phyloP scores from a whole-genome alignment of 1,140 invertebrate genomes.

The Mercenaria mercenaria region DNA sequence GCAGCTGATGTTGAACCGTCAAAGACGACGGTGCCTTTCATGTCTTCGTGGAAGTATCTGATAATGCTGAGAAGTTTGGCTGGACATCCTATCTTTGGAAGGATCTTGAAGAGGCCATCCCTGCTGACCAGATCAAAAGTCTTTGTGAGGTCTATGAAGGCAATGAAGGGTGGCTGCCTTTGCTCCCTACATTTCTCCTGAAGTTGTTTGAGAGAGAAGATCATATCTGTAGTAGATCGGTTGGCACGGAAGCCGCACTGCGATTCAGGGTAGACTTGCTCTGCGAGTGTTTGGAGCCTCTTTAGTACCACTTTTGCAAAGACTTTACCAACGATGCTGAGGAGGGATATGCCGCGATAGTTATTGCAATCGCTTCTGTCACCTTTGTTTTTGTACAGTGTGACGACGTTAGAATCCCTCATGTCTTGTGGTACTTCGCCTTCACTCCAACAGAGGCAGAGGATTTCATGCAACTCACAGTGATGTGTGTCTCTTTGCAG shows the following conservation, averaged over 20 bases:
- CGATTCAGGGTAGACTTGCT: conserved; percentile 57
- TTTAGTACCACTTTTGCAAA: conserved; percentile 49
- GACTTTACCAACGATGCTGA: conserved; percentile 69
- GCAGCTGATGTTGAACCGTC: neutral
- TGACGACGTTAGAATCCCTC: conserved; percentile 67
- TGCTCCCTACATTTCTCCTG: conserved; percentile 75
- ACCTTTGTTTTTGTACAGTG: conserved; percentile 72
- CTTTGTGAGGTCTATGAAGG: conserved; percentile 74
- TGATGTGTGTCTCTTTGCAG: neutral
- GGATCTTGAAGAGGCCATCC: conserved; percentile 1
- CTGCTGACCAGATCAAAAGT: conserved; percentile 55
- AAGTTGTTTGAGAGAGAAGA: conserved; percentile 68
- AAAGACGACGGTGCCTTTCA: conserved; percentile 6
- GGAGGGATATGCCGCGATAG: conserved; percentile 71
- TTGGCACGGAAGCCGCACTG: conserved; percentile 69
- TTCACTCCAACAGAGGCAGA: conserved; percentile 45
- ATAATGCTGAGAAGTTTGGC: conserved; percentile 60
- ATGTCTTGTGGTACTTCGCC: conserved; percentile 64
- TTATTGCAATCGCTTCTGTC: no score
- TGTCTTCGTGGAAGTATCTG: conserved; percentile 40
- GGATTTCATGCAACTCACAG: neutral
- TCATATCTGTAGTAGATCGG: conserved; percentile 68
- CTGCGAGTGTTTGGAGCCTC: conserved; percentile 47
- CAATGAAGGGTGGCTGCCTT: conserved; percentile 50
- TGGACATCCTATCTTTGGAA: conserved; percentile 66